Percentiles rank a stretch among this genome's conserved stretches.
Conservation (phyloP, 2,888 invertebrate genomes). For the Phymatocera aterrima region DNA sequence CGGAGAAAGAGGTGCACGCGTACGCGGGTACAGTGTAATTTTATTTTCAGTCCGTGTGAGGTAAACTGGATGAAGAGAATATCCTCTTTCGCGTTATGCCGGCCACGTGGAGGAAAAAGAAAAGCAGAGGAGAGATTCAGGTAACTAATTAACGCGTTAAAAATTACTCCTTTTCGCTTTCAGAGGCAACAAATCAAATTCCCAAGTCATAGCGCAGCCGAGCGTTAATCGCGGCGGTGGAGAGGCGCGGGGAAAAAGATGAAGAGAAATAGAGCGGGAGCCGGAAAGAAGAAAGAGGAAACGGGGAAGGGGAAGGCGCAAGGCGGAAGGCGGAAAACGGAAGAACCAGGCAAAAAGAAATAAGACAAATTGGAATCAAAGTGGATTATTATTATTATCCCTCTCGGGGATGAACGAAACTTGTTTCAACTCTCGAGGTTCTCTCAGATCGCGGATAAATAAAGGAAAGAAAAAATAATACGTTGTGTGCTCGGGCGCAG, state of each 20-base stretch:
- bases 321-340: background rate
- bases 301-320: background rate
- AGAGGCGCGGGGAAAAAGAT: constrained; percentile 19
- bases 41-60: background rate
- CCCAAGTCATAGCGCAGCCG: constrained; percentile 27
- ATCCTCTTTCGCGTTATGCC: constrained; percentile 9
- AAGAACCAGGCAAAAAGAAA: background rate
- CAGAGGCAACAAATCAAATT: constrained; percentile 36
- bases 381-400: constrained; percentile 27
- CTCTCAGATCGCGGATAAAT: background rate
- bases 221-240: constrained; percentile 9
- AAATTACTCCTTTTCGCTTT: constrained; percentile 36
- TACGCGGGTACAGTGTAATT: background rate
- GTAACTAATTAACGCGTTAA: constrained; percentile 41
- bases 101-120: background rate
- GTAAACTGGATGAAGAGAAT: background rate
- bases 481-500: no score
- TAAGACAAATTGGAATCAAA: constrained; percentile 20
- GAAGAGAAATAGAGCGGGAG: constrained; percentile 21
- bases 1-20: background rate
- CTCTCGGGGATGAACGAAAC: background rate
- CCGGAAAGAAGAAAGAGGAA: background rate
- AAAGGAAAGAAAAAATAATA: background rate
- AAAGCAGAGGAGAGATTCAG: background rate
- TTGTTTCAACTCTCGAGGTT: constrained; percentile 6